phyloP scores from a whole-genome alignment of 1,140 invertebrate species.

The Mercenaria mercenaria region DNA sequence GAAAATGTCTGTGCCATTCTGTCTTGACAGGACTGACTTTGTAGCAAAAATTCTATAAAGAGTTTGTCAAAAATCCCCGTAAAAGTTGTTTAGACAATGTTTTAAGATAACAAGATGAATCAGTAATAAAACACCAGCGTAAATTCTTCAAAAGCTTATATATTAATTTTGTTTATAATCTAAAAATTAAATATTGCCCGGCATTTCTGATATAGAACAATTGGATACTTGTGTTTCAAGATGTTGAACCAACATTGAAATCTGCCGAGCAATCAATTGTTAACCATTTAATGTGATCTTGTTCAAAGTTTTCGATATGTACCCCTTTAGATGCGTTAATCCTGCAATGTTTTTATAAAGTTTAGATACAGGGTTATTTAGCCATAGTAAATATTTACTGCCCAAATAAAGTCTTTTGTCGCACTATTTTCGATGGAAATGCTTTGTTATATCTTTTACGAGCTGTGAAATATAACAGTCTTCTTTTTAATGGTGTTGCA shows the following conservation, averaged over 20 bases:
- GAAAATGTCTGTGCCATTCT: no score
- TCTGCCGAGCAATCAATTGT: background rate
- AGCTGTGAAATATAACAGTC: background rate
- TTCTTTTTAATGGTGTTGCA: background rate
- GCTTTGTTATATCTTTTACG: background rate
- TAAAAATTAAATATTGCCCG: background rate
- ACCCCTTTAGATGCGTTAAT: background rate
- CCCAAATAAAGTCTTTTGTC: slow-evolving; percentile 53
- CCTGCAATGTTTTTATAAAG: slow-evolving; percentile 19
- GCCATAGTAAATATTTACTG: slow-evolving; percentile 51
- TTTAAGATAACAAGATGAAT: no score
- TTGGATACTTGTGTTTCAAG: background rate
- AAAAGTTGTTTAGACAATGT: no score
- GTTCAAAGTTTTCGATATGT: background rate
- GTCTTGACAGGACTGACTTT: no score
- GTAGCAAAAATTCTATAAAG: no score
- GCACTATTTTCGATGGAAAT: background rate
- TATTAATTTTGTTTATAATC: slow-evolving; percentile 19
- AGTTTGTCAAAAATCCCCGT: no score
- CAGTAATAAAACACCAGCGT: no score
- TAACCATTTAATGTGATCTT: slow-evolving; percentile 10
- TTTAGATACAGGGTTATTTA: slow-evolving; percentile 26
- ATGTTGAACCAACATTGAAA: background rate
- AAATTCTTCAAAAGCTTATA: background rate
- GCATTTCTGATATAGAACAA: background rate